Percentiles rank a stretch among this genome's conserved stretches.
Conservation (phyloP, 2,888 invertebrate genomes). For the Sericinus montela region DNA sequence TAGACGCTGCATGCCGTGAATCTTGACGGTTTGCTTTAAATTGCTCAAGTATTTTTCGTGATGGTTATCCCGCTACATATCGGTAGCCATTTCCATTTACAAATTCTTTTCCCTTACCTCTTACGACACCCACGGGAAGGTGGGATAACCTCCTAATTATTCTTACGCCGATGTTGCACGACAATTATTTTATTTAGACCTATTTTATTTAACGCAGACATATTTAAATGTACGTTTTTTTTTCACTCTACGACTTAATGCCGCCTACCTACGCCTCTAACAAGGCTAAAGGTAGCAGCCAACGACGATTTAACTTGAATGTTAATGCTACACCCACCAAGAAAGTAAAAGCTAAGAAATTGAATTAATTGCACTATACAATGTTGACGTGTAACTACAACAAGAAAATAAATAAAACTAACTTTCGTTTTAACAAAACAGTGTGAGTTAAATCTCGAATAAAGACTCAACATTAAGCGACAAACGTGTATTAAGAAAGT, state of each 20-base stretch:
- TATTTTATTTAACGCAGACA: not conserved
- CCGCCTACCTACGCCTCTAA: conserved; percentile 28
- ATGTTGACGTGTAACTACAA: conserved; percentile 4
- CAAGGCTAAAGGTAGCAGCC: conserved; percentile 24
- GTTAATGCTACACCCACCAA: conserved; percentile 31
- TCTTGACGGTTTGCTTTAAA: no score
- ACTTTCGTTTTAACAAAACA: conserved; percentile 14
- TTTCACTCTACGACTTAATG: conserved; percentile 27
- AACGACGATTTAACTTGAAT: conserved; percentile 24
- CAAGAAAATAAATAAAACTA: conserved; percentile 1
- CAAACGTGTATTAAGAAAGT: no score
- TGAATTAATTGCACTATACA: conserved; percentile 27
- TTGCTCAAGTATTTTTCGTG: no score
- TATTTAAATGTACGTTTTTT: conserved; percentile 20
- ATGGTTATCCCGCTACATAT: no score
- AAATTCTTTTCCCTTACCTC: no score
- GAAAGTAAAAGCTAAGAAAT: conserved; percentile 26
- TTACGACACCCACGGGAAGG: no score
- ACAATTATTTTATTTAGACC: no score
- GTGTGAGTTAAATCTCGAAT: conserved; percentile 1
- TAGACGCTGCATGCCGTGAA: no score
- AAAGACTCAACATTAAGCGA: not conserved
- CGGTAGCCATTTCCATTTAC: no score
- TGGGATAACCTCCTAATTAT: no score
- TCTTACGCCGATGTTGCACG: no score